These are phyloP conservation scores for Typhlichthys eigenmanni DNA, from an alignment of 2,797 vertebrate genomes.

Conservation along the genomic window DNA sequence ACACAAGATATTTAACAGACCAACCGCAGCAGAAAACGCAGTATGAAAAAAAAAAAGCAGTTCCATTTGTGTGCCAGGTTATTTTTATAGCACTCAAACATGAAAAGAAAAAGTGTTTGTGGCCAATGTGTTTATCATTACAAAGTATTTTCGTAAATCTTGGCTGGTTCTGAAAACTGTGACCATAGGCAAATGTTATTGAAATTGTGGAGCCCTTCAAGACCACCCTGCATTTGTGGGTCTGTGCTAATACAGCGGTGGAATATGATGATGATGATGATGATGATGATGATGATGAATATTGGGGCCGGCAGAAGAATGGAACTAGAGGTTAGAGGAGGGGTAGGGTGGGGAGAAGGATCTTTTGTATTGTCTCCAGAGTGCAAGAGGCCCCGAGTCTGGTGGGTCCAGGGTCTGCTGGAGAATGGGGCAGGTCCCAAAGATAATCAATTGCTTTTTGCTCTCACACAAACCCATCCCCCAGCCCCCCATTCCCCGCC, in stretches of 20 bases:
- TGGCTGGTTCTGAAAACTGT: conserved; percentile 23
- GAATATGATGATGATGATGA: conserved; percentile 15
- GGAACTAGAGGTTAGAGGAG: conserved; percentile 6
- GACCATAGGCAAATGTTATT: conserved; percentile 42
- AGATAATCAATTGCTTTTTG: too few relatives aligned
- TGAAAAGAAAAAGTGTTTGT: conserved; percentile 55
- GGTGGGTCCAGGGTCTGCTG: conserved; percentile 27
- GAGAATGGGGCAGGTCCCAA: neutral
- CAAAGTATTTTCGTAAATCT: conserved; percentile 49
- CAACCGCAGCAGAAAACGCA: conserved; percentile 24
- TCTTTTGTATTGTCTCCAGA: conserved; percentile 63
- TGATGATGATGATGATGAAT: too few relatives aligned
- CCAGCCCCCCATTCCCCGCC: conserved; percentile 65
- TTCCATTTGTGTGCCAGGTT: conserved; percentile 22
- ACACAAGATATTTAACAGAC: conserved; percentile 29
- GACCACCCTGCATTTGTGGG: conserved; percentile 15
- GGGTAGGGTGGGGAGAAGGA: conserved; percentile 19
- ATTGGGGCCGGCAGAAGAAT: too few relatives aligned
- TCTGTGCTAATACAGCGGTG: conserved; percentile 30
- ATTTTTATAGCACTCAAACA: conserved; percentile 31
- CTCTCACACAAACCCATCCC: conserved; percentile 53
- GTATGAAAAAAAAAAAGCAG: neutral
- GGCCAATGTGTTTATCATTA: conserved; percentile 61
- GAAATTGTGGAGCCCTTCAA: conserved; percentile 23
- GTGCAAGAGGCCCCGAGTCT: conserved; percentile 45